Evolutionary conservation across 92 coral and sea anemone species (phyloP), one percentile per base, ranked within the genome.

Genomic region (Isaurus tuberculatus): DNA sequence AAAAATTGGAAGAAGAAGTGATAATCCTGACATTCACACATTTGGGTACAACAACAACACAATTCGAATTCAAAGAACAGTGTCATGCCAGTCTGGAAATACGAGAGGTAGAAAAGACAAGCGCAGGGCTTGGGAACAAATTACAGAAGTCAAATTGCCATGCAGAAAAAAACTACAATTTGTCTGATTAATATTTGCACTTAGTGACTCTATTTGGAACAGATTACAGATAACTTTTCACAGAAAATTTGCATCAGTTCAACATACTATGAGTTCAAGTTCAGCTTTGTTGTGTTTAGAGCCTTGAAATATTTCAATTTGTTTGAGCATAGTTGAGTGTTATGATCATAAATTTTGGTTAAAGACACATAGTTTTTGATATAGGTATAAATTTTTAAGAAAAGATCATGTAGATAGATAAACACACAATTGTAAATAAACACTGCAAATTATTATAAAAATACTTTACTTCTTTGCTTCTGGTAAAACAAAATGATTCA

Each of bases 81-180:
- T 84, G 64, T 88, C 88, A 27, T 84, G 91, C 84, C 88, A 77
- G 65, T 72, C 83, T 73, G 90, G 90, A 64, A 87, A 87, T 73
- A 73, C 83, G 31, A 71, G 87, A 64, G 91, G 91, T 19, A 74
- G 85, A 57, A 83, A 71, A 72, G 91, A 88, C 49, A 84, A 71
- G 70, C 34, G 48, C 70, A 83, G 58, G 36, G 85, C 88, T 69
- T 88, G 88, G 88, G 88, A 75, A 34, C 81, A 84, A 64, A 85
- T 84, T 23, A 84, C 80, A 42, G 65, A 88, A 69, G 88, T 61
- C 83, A 85, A 72, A 77, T 61, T 88, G 34, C 88, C 91, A 74
- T 63, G 79, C 31, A 78, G 84, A 43, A 84, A 69, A 78, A 79
- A 88, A 81, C 43, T 70, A 57, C 65, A 85, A 72, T 14, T 49